Evolutionary conservation across 1,140 invertebrate genomes (phyloP).

Genomic region (Lamellibrachia luymesi): DNA sequence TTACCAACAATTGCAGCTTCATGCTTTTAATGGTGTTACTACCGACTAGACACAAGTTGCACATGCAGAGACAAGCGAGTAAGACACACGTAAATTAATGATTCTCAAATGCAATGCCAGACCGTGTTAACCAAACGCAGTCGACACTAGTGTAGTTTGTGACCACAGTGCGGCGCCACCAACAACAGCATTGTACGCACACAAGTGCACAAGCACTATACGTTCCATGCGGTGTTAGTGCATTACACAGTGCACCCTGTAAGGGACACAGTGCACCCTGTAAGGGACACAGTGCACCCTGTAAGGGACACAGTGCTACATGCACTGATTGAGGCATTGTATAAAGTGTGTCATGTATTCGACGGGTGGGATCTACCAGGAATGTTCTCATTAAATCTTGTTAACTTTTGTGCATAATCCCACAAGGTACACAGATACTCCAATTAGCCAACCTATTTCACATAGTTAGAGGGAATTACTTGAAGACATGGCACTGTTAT

Average conservation of each 20-base stretch:
- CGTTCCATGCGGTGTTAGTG: background rate
- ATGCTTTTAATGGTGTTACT: constrained; percentile 5
- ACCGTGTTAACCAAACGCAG: background rate
- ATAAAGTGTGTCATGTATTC: background rate
- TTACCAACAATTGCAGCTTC: background rate
- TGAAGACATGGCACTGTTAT: background rate
- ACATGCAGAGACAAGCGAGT: background rate
- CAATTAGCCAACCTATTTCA: background rate
- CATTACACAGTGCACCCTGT: background rate
- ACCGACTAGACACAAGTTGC: background rate
- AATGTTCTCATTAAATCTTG: background rate
- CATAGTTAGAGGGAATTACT: background rate
- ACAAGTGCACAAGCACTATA: background rate
- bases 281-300: background rate
- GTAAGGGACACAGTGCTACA: background rate
- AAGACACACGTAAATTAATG: constrained; percentile 1
- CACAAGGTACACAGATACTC: background rate
- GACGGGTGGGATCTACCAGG: background rate
- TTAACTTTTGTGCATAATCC: background rate
- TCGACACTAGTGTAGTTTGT: background rate
- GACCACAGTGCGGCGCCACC: background rate
- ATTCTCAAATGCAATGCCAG: background rate
- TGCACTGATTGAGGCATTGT: background rate
- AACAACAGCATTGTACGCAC: background rate
- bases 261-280: too few species aligned